Percentiles rank a stretch among this genome's conserved stretches.
Evolutionary conservation across 2,888 invertebrate species (phyloP).

Genomic region (Drosophila buzzatii): DNA sequence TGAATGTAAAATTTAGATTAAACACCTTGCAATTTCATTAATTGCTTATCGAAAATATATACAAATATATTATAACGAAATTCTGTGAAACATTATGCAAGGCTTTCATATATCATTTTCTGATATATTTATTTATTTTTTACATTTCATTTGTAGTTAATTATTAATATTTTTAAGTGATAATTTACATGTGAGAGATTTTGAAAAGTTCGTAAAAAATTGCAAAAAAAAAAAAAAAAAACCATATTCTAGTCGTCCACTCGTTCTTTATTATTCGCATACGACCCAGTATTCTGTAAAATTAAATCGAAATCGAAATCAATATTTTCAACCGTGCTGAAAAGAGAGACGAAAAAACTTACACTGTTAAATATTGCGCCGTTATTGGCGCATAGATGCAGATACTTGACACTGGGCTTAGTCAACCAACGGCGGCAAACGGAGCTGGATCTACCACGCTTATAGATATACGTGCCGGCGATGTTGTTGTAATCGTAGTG

Average conservation of each 20-base stretch:
- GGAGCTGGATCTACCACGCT: slow-evolving; percentile 30
- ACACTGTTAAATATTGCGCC: slow-evolving; percentile 22
- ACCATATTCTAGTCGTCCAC: too few relatives aligned
- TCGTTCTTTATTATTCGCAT: too few relatives aligned
- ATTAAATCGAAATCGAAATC: too few relatives aligned
- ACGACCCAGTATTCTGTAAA: too few relatives aligned
- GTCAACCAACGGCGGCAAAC: slow-evolving; percentile 46
- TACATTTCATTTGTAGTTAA: background rate
- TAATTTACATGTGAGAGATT: too few relatives aligned
- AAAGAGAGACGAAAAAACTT: background rate
- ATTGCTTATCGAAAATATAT: too few relatives aligned
- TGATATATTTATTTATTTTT: background rate
- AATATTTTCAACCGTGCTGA: background rate
- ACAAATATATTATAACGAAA: too few relatives aligned
- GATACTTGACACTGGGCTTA: background rate
- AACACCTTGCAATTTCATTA: too few relatives aligned
- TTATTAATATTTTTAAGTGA: too few relatives aligned
- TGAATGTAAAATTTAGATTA: background rate
- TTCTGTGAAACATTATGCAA: background rate
- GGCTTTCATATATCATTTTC: background rate
- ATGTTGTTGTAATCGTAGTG: slow-evolving; percentile 56
- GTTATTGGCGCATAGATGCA: slow-evolving; percentile 51
- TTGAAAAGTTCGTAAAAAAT: too few relatives aligned
- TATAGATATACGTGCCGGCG: slow-evolving; percentile 34
- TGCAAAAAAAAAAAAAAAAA: too few relatives aligned